A percentile compares a stretch with the other conserved stretches of the same genome.
Conservation (phyloP, 2,797 vertebrate species). For the Fistularia tabacaria region DNA sequence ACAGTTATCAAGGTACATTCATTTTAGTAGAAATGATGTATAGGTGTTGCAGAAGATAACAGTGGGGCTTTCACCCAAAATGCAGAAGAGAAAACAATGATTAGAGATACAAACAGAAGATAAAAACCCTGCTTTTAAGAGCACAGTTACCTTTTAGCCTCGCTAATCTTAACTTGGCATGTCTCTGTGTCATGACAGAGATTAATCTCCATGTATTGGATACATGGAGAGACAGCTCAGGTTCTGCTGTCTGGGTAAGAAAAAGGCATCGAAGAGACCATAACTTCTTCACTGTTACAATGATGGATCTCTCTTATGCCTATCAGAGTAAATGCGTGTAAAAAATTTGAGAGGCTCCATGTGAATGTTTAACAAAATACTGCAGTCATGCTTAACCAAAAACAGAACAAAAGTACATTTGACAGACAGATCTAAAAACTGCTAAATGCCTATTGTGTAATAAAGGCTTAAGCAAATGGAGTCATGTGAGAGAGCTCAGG, state of each 20-base stretch:
- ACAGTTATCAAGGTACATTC: conserved; percentile 39
- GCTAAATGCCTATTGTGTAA: too few species aligned
- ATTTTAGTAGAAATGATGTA: conserved; percentile 40
- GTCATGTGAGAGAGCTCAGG: not conserved
- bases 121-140: conserved; percentile 19
- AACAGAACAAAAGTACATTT: not conserved
- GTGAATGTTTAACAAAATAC: conserved; percentile 1
- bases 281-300: conserved; percentile 37
- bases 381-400: conserved; percentile 11
- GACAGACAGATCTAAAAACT: too few species aligned
- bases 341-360: conserved; percentile 22
- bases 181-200: conserved; percentile 52
- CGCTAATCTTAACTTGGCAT: conserved; percentile 51
- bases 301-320: conserved; percentile 37
- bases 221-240: conserved; percentile 28
- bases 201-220: conserved; percentile 49
- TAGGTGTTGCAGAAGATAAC: conserved; percentile 9
- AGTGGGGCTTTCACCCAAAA: not conserved
- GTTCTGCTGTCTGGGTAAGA: conserved; percentile 32
- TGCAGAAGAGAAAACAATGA: conserved; percentile 18
- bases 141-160: conserved; percentile 34
- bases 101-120: conserved; percentile 22
- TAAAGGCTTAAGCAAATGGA: too few species aligned
- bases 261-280: conserved; percentile 18
- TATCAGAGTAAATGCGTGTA: conserved; percentile 19